A percentile compares a stretch with the other conserved stretches of the same genome.
phyloP scores from a whole-genome alignment of 2,888 invertebrate species.

The Acrobasis consociella region DNA sequence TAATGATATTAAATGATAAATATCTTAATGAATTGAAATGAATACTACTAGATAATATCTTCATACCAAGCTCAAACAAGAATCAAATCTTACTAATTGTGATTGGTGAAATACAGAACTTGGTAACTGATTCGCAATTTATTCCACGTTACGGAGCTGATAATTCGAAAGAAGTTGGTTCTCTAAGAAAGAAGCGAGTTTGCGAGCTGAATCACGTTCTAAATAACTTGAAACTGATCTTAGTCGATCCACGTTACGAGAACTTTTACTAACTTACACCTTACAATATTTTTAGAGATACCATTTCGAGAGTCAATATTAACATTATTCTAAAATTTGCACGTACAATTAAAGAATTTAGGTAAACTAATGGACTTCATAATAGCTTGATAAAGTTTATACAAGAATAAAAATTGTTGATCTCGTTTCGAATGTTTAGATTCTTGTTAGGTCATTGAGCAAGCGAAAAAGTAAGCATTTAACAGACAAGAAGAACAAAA shows the following conservation, averaged over 20 bases:
- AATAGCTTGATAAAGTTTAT: too few relatives aligned
- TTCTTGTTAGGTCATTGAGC: too few relatives aligned
- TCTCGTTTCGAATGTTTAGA: too few relatives aligned
- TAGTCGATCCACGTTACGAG: not conserved
- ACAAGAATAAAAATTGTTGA: too few relatives aligned
- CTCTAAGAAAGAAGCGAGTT: conserved; percentile 9
- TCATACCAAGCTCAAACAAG: not conserved
- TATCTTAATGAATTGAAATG: not conserved
- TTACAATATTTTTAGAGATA: conserved; percentile 3
- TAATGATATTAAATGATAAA: not conserved
- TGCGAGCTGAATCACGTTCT: conserved; percentile 18
- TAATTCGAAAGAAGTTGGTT: not conserved
- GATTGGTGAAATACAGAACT: not conserved
- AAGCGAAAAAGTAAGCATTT: too few relatives aligned
- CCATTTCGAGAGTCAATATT: too few relatives aligned
- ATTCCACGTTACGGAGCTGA: conserved; percentile 10
- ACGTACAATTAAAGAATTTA: too few relatives aligned
- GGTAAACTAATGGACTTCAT: too few relatives aligned
- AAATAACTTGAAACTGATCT: conserved; percentile 15
- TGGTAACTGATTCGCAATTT: conserved; percentile 9
- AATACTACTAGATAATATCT: not conserved
- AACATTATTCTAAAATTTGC: too few relatives aligned
- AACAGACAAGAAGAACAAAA: too few relatives aligned
- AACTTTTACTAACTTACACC: conserved; percentile 3
- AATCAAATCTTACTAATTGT: not conserved